Percentiles rank a stretch among this genome's conserved stretches.
phyloP scores from a whole-genome alignment of 2,113 vertebrate genomes.

The Nycticorax nycticorax region DNA sequence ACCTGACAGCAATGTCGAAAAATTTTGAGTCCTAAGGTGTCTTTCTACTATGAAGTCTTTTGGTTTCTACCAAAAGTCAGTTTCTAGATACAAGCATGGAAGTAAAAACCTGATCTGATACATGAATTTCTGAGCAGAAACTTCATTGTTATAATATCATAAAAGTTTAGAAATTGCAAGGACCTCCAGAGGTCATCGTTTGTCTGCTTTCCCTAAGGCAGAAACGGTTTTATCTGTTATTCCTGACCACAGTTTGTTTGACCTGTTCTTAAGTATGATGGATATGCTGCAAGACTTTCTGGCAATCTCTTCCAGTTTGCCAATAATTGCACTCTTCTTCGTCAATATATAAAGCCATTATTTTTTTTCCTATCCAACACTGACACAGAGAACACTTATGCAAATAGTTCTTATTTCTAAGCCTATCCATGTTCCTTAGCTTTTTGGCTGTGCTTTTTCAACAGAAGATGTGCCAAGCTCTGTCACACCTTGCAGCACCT shows the following conservation, averaged over 20 bases:
- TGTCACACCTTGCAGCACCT: background rate
- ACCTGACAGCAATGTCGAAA: background rate
- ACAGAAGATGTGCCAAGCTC: background rate
- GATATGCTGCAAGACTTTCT: background rate
- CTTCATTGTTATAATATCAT: background rate
- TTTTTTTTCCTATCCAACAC: background rate
- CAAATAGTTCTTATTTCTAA: background rate
- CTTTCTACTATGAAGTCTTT: background rate
- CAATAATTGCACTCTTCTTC: background rate
- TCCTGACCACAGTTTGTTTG: background rate
- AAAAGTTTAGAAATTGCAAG: background rate
- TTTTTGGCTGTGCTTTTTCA: background rate
- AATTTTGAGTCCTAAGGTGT: background rate
- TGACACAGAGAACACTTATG: background rate
- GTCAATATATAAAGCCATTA: background rate
- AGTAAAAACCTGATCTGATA: background rate
- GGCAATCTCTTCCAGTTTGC: background rate
- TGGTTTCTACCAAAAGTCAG: background rate
- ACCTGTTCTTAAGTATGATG: slow-evolving; percentile 30
- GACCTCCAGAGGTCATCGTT: background rate
- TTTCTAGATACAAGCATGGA: background rate
- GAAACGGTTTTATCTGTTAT: background rate
- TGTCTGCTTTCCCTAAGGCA: slow-evolving; percentile 1
- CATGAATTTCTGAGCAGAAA: background rate
- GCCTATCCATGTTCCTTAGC: background rate